A percentile compares a stretch with the other conserved stretches of the same genome.
Evolutionary conservation across 2,113 vertebrate genomes (phyloP).

Genomic region (Physeter macrocephalus): DNA sequence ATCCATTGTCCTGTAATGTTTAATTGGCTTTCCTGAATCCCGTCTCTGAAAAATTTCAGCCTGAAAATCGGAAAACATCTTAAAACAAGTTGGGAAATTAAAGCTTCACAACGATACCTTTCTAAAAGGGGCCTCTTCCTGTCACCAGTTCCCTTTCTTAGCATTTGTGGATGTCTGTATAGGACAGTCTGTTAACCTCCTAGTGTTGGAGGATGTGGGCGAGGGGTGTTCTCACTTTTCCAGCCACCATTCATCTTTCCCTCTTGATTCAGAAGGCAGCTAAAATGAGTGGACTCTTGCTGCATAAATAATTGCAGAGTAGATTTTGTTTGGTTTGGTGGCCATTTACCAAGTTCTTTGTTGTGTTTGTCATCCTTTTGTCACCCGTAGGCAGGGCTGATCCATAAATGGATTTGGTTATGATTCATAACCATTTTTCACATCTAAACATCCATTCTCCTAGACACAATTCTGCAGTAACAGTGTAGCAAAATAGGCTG

Average conservation of each 20-base stretch:
- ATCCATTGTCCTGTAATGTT: constrained; percentile 40
- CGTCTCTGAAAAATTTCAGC: constrained; percentile 48
- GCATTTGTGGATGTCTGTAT: neutral
- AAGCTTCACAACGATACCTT: constrained; percentile 40
- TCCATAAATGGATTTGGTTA: constrained; percentile 16
- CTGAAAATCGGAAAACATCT: constrained; percentile 40
- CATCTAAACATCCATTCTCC: constrained; percentile 37
- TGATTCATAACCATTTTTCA: constrained; percentile 34
- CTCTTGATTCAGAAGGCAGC: neutral
- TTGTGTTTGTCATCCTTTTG: constrained; percentile 41
- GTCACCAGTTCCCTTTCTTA: neutral
- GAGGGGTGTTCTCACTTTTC: neutral
- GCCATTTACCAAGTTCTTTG: neutral
- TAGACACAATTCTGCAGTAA: neutral
- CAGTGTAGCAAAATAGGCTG: neutral
- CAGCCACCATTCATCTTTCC: neutral
- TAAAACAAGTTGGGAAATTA: constrained; percentile 24
- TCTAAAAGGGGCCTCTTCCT: constrained; percentile 6
- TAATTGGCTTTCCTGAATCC: constrained; percentile 52
- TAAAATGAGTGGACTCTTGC: neutral
- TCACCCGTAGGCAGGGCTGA: constrained; percentile 27
- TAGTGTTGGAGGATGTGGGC: rapidly evolving
- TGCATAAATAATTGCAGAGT: neutral
- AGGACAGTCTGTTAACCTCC: neutral
- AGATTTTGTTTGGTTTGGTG: neutral